These are phyloP conservation scores for Emydura subglobosa DNA, from an alignment of 2,113 vertebrate genomes.

Conservation along the genomic window DNA sequence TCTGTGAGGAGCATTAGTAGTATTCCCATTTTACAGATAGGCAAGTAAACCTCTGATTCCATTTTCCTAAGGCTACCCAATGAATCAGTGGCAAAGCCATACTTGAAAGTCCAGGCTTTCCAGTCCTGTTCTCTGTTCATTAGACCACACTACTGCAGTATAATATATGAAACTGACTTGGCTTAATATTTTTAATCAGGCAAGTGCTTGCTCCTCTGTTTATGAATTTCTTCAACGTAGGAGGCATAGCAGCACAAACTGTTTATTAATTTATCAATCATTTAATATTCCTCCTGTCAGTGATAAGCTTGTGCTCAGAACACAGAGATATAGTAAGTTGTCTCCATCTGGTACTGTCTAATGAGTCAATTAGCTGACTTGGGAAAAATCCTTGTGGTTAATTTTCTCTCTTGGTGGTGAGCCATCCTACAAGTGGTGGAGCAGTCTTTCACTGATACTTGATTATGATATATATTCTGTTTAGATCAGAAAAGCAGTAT, in stretches of 20 bases:
- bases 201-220: slow-evolving; percentile 62
- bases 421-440: background rate
- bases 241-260: slow-evolving; percentile 18
- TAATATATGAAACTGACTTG: background rate
- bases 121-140: background rate
- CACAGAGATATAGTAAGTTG: slow-evolving; percentile 66
- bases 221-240: slow-evolving; percentile 47
- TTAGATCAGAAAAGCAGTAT: background rate
- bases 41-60: too few relatives aligned
- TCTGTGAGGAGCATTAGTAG: rapidly evolving
- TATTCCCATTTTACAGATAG: background rate
- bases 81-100: background rate
- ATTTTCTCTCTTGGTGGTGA: background rate
- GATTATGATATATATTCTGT: background rate
- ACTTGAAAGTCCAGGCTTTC: rapidly evolving
- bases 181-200: slow-evolving; percentile 68
- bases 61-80: rapidly evolving
- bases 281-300: slow-evolving; percentile 45
- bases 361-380: slow-evolving; percentile 57
- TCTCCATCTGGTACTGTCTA: slow-evolving; percentile 69
- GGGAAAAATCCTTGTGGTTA: slow-evolving; percentile 1
- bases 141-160: slow-evolving; percentile 1
- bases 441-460: background rate
- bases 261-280: slow-evolving; percentile 55
- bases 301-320: slow-evolving; percentile 38